phyloP scores from a whole-genome alignment of 2,113 vertebrate species.

The Dicerorhinus sumatrensis region DNA sequence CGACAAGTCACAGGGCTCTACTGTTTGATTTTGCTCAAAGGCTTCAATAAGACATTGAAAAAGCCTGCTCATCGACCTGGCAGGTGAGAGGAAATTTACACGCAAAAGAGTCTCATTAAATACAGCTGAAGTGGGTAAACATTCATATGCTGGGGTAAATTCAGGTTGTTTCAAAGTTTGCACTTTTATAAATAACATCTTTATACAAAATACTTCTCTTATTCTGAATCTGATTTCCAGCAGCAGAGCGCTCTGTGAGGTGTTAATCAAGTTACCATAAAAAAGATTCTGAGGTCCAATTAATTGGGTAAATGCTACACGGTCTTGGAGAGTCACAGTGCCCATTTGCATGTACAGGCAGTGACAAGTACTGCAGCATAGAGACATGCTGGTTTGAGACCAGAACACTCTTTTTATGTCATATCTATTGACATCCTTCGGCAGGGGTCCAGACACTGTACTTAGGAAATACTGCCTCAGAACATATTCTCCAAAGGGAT shows the following conservation, averaged over 20 bases:
- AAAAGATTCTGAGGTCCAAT: neutral
- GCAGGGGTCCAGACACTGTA: neutral
- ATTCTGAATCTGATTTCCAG: neutral
- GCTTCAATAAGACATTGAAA: neutral
- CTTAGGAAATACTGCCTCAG: neutral
- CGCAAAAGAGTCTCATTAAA: neutral
- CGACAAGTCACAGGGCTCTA: neutral
- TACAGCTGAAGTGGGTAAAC: neutral
- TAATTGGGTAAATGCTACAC: rapidly evolving
- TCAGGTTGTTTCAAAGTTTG: neutral
- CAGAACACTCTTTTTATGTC: neutral
- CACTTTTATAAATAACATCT: neutral
- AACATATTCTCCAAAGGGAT: neutral
- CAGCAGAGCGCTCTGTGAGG: too few species aligned
- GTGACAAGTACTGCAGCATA: neutral
- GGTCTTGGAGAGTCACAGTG: rapidly evolving
- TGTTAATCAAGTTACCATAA: neutral
- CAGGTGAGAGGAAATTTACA: too few species aligned
- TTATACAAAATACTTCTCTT: neutral
- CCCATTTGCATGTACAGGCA: neutral
- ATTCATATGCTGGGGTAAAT: neutral
- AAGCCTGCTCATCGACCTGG: neutral
- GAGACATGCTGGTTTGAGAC: neutral
- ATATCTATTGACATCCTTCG: neutral
- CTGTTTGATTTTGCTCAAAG: rapidly evolving